These are phyloP conservation scores for Aleiodes alternator DNA, from an alignment of 2,888 invertebrate genomes.

Conservation along the genomic window DNA sequence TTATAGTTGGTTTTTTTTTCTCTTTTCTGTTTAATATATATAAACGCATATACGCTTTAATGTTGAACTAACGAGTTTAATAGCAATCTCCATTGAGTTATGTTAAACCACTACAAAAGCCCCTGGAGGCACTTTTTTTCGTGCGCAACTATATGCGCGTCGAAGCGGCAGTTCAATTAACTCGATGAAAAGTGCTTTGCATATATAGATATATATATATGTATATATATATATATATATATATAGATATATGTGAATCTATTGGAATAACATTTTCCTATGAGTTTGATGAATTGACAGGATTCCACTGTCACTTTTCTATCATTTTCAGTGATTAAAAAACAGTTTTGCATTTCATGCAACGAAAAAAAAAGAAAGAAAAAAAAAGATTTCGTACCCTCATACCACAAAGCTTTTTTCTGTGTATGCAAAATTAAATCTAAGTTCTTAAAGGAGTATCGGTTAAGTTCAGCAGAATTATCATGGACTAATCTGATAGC, in stretches of 20 bases:
- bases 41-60: slow-evolving; percentile 51
- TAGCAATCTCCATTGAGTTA: slow-evolving; percentile 74
- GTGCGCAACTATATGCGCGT: slow-evolving; percentile 39
- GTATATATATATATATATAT: neutral
- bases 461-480: slow-evolving; percentile 31
- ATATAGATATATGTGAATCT: neutral
- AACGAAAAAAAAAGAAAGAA: slow-evolving; percentile 4
- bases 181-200: slow-evolving; percentile 73
- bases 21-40: neutral
- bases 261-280: slow-evolving; percentile 46
- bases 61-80: slow-evolving; percentile 49
- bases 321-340: neutral
- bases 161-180: slow-evolving; percentile 65
- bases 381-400: slow-evolving; percentile 19
- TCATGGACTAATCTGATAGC: no score
- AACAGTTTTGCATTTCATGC: neutral
- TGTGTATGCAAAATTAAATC: slow-evolving; percentile 13
- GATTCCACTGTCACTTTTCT: slow-evolving; percentile 37
- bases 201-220: slow-evolving; percentile 20
- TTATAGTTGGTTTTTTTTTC: slow-evolving; percentile 16
- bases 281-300: slow-evolving; percentile 49
- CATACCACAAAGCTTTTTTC: slow-evolving; percentile 27
- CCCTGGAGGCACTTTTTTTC: slow-evolving; percentile 3
- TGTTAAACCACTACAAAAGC: slow-evolving; percentile 19
- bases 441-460: slow-evolving; percentile 1